Conservation (phyloP, 2,888 invertebrate genomes). For the Notodonta dromedarius region DNA sequence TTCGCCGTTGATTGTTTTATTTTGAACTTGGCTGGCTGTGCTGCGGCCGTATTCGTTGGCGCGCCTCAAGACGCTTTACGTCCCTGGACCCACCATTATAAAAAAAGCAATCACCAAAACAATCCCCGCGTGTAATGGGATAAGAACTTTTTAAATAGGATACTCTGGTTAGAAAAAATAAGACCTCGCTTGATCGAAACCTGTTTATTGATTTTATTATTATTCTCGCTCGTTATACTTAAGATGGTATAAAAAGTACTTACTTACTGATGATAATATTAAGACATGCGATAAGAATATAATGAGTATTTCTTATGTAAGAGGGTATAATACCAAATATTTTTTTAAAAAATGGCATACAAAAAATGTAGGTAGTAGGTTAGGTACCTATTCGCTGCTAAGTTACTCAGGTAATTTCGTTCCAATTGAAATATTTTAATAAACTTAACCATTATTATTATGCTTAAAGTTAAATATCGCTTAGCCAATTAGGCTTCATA, state of each 20-base stretch:
- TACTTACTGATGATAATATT: no score
- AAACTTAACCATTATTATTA: no score
- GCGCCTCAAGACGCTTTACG: conserved; percentile 48
- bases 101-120: conserved; percentile 53
- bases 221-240: conserved; percentile 5
- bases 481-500: no score
- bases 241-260: background rate
- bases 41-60: conserved; percentile 31
- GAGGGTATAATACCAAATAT: no score
- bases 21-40: conserved; percentile 53
- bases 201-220: conserved; percentile 31
- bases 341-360: no score
- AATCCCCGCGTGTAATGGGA: conserved; percentile 41
- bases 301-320: no score
- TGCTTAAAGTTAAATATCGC: no score
- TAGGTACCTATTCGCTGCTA: no score
- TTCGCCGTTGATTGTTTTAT: conserved; percentile 77
- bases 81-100: conserved; percentile 45
- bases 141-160: conserved; percentile 32
- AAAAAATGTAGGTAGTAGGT: no score
- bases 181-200: conserved; percentile 24
- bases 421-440: no score
- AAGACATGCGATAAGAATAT: no score
- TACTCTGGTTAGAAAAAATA: conserved; percentile 31
- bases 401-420: no score